A percentile compares a stretch with the other conserved stretches of the same genome.
Evolutionary conservation across 2,888 invertebrate genomes (phyloP).

Genomic region (Drosophila neutralis): DNA sequence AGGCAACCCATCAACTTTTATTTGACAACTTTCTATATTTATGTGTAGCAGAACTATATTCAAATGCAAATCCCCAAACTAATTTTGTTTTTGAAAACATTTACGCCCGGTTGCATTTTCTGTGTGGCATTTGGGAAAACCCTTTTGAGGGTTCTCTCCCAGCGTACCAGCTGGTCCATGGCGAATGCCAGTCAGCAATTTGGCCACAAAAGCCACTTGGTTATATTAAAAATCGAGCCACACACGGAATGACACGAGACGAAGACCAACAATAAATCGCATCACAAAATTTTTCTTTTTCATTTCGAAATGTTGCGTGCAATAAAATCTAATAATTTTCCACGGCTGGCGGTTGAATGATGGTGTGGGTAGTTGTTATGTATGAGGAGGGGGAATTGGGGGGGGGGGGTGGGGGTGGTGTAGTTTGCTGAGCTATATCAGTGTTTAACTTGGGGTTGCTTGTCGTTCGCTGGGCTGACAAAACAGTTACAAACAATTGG

Average conservation of each 20-base stretch:
- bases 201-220: slow-evolving; percentile 73
- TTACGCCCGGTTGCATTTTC: slow-evolving; percentile 72
- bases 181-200: slow-evolving; percentile 49
- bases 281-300: slow-evolving; percentile 69
- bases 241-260: slow-evolving; percentile 32
- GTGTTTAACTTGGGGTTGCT: slow-evolving; percentile 50
- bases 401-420: background rate
- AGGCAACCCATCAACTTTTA: slow-evolving; percentile 58
- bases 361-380: background rate
- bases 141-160: slow-evolving; percentile 45
- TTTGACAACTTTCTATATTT: slow-evolving; percentile 48
- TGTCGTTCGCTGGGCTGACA: slow-evolving; percentile 46
- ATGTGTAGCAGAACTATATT: slow-evolving; percentile 47
- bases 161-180: slow-evolving; percentile 57
- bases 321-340: slow-evolving; percentile 77
- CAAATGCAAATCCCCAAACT: slow-evolving; percentile 80
- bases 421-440: slow-evolving; percentile 45
- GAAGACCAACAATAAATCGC: slow-evolving; percentile 70
- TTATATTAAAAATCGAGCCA: slow-evolving; percentile 68
- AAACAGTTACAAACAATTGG: slow-evolving; percentile 77
- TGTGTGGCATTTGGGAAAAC: slow-evolving; percentile 36
- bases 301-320: slow-evolving; percentile 61
- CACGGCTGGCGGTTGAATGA: slow-evolving; percentile 19
- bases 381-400: background rate
- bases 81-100: slow-evolving; percentile 79